phyloP scores from a whole-genome alignment of 1,140 invertebrate species.

The Tachypleus tridentatus region DNA sequence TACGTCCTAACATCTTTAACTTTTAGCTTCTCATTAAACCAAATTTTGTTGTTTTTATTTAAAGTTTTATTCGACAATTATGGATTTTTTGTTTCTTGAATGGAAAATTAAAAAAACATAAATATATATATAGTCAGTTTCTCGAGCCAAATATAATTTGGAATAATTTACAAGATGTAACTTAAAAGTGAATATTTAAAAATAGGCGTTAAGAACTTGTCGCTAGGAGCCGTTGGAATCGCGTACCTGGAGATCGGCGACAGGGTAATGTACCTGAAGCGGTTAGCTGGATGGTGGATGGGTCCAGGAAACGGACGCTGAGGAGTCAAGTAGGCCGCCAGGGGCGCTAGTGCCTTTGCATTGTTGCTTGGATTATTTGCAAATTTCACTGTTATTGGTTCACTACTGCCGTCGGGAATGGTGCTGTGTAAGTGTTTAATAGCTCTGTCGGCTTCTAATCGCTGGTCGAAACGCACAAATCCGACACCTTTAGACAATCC shows the following conservation, averaged over 20 bases:
- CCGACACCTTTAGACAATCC: conserved; percentile 97
- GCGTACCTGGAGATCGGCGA: conserved; percentile 21
- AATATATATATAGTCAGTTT: no score
- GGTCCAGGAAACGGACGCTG: conserved; percentile 69
- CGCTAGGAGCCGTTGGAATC: no score
- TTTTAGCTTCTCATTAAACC: no score
- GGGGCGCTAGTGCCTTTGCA: conserved; percentile 69
- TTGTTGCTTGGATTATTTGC: conserved; percentile 96
- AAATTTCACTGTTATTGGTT: conserved; percentile 98
- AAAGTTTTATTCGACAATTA: no score
- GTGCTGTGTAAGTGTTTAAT: conserved; percentile 96
- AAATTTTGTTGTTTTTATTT: no score
- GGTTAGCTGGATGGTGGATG: conserved; percentile 78
- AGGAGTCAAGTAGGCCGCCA: conserved; percentile 69
- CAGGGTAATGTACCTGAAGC: conserved; percentile 58
- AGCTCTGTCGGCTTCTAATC: conserved; percentile 89
- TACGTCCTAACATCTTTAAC: no score
- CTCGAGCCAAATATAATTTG: no score
- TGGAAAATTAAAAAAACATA: no score
- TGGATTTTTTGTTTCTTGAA: no score
- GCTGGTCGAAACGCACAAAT: conserved; percentile 96
- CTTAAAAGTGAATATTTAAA: no score
- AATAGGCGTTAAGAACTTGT: no score
- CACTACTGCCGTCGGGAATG: conserved; percentile 83
- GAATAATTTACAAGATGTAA: no score